These are phyloP conservation scores for Hucho hucho DNA, from an alignment of 2,113 vertebrate species.

Conservation along the genomic window DNA sequence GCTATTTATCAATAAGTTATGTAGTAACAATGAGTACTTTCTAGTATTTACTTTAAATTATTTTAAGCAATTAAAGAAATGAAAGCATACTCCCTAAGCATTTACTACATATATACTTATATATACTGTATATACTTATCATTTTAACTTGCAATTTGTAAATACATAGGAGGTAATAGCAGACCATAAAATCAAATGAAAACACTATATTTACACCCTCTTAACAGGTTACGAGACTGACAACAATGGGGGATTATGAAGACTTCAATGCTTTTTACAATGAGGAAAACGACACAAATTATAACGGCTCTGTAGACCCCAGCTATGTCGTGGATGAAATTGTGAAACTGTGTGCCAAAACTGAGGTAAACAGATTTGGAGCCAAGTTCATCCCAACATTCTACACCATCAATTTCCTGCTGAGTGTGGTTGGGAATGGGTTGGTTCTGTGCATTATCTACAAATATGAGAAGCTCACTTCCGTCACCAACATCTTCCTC, in stretches of 20 bases:
- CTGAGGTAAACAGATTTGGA: conserved; percentile 51
- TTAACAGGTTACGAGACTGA: not conserved
- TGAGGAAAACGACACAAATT: not conserved
- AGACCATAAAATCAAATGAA: not conserved
- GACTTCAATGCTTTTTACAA: not conserved
- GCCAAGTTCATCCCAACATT: conserved; percentile 62
- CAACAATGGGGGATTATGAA: not conserved
- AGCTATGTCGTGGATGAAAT: conserved; percentile 19
- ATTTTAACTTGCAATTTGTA: not conserved
- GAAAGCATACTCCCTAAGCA: too few relatives aligned
- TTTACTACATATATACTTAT: not conserved
- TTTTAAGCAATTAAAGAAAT: not conserved
- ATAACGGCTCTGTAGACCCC: not conserved
- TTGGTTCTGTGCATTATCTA: conserved; percentile 72
- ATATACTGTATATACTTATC: not conserved
- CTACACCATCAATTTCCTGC: conserved; percentile 67
- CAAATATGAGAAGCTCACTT: conserved; percentile 72
- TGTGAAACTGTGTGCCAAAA: conserved; percentile 45
- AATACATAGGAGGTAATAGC: not conserved
- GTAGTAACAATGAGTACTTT: too few relatives aligned
- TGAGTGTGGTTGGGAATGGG: conserved; percentile 74
- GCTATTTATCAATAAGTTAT: too few relatives aligned
- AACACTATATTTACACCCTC: not conserved
- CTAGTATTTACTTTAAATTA: too few relatives aligned
- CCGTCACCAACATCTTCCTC: conserved; percentile 76